Base-by-base conservation (phyloP, 2,888 invertebrate species). In the Heterodera filipjevi region DNA sequence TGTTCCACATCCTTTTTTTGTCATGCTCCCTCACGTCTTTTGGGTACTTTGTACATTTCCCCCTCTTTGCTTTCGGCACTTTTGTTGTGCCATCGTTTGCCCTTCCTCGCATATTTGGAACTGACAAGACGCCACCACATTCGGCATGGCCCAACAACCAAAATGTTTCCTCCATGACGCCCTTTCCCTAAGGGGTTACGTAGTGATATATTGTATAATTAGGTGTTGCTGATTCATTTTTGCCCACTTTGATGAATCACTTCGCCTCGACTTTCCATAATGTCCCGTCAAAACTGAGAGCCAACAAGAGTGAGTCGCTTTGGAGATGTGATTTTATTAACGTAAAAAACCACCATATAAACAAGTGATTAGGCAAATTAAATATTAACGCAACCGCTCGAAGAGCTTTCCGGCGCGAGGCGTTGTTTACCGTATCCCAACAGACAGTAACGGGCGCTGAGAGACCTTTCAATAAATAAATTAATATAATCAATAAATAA, bases 311-410 rank as follows among this genome's bases (percentile, higher is more conserved):
- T 85, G 84, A 14, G 86, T 80, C 64, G 84, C 84, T 22, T 82
- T 82, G n/a, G 87, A 87, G 27, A 87, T 87, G 79, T 87, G 87
- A 22, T 85, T 76, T 84, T 77, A 27, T 87, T 87, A 27, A 82
- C 84, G 85, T 68, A 70, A 83, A 77, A n/a, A n/a, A n/a, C n/a
- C n/a, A n/a, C n/a, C n/a, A n/a, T n/a, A n/a, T n/a, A n/a, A n/a
- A n/a, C n/a, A n/a, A n/a, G n/a, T n/a, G n/a, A n/a, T n/a, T n/a
- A n/a, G n/a, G n/a, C n/a, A n/a, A n/a, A n/a, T n/a, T n/a, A n/a
- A n/a, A n/a, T n/a, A n/a, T n/a, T n/a, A n/a, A n/a, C n/a, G n/a
- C n/a, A n/a, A 49, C 49, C 16, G 49, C 49, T 19, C 16, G 49
- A 49, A 49, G 49, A 49, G 49, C 49, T 59, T 71, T 71, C 71